These are phyloP conservation scores for Eolophus roseicapilla DNA, from an alignment of 2,113 vertebrate genomes.

Conservation along the genomic window DNA sequence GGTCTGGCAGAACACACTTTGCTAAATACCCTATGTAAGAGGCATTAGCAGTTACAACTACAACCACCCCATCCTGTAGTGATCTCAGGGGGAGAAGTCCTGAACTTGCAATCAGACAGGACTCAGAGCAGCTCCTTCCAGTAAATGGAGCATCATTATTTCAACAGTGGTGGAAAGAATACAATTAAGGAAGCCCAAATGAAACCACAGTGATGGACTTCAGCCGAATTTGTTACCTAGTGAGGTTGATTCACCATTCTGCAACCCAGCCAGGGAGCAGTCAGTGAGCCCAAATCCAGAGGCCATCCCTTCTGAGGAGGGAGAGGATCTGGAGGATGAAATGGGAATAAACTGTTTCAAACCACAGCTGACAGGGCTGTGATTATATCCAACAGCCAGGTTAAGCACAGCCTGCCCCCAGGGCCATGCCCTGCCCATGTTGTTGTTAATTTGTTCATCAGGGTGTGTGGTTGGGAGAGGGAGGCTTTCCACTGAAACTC, in stretches of 20 bases:
- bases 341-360: not conserved
- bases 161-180: not conserved
- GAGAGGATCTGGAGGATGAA: not conserved
- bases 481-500: not conserved
- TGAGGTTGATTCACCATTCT: not conserved
- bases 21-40: not conserved
- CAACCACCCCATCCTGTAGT: not conserved
- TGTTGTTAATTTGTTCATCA: not conserved
- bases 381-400: not conserved
- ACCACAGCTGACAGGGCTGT: not conserved
- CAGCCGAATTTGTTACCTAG: not conserved
- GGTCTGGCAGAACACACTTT: not conserved
- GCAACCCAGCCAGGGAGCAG: not conserved
- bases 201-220: not conserved
- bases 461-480: not conserved
- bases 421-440: not conserved
- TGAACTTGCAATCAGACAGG: not conserved
- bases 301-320: not conserved
- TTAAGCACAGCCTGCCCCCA: not conserved
- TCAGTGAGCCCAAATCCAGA: fast-evolving
- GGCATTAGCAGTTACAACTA: not conserved
- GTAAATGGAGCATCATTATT: fast-evolving
- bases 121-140: not conserved
- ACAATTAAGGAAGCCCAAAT: not conserved
- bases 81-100: not conserved